A percentile compares a stretch with the other conserved stretches of the same genome.
Conservation (phyloP, 2,113 vertebrate genomes). For the Xyrauchen texanus region DNA sequence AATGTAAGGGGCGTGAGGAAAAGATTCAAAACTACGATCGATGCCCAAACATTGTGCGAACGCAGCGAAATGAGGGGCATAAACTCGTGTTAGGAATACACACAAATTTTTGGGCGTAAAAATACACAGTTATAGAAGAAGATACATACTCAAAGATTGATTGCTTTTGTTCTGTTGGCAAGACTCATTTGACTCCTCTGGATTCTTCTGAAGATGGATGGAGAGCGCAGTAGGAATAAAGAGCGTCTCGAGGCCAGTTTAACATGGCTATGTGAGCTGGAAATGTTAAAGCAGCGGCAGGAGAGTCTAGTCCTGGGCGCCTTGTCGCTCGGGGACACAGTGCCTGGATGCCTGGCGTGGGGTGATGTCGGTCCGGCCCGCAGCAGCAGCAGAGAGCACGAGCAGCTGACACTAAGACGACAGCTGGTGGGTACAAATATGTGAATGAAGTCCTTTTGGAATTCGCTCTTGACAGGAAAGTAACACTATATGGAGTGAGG, state of each 20-base stretch:
- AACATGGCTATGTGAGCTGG: slow-evolving; percentile 75
- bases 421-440: slow-evolving; percentile 71
- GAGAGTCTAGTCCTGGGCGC: slow-evolving; percentile 76
- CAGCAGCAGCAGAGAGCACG: slow-evolving; percentile 73
- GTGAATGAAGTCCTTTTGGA: not conserved
- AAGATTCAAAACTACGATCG: not conserved
- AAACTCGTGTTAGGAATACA: not conserved
- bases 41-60: too few relatives aligned
- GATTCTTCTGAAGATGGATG: slow-evolving; percentile 70
- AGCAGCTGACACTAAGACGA: slow-evolving; percentile 74
- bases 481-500: not conserved
- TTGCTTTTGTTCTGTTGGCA: slow-evolving; percentile 40
- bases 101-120: not conserved
- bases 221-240: slow-evolving; percentile 74
- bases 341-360: slow-evolving; percentile 52
- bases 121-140: not conserved
- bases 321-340: slow-evolving; percentile 66
- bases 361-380: slow-evolving; percentile 58
- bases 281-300: slow-evolving; percentile 75
- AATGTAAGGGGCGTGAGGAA: not conserved
- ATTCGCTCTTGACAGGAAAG: too few relatives aligned
- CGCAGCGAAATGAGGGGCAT: not conserved
- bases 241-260: slow-evolving; percentile 76
- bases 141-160: slow-evolving; percentile 13
- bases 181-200: not conserved